Conservation (phyloP, 2,888 invertebrate species). For the Synanthedon formicaeformis region DNA sequence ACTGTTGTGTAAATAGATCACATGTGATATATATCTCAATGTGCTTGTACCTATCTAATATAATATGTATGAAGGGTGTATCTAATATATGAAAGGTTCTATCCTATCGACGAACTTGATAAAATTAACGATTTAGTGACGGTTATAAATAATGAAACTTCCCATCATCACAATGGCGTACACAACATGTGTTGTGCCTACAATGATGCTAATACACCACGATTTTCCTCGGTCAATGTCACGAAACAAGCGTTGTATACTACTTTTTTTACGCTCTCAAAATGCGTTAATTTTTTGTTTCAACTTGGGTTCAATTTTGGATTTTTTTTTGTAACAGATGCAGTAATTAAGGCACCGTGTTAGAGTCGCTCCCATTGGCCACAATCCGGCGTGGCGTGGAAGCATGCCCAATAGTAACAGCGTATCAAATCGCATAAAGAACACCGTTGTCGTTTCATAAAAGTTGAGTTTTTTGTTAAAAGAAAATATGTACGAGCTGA, state of each 20-base stretch:
- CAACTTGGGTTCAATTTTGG: slow-evolving; percentile 6
- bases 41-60: too few relatives aligned
- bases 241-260: slow-evolving; percentile 16
- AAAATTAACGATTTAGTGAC: slow-evolving; percentile 17
- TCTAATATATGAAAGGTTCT: too few relatives aligned
- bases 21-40: too few relatives aligned
- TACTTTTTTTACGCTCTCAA: slow-evolving; percentile 19
- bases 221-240: slow-evolving; percentile 47
- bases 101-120: not conserved
- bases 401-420: slow-evolving; percentile 32
- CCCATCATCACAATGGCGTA: slow-evolving; percentile 5
- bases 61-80: too few relatives aligned
- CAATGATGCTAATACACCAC: slow-evolving; percentile 41
- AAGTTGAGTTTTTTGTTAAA: slow-evolving; percentile 30
- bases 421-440: slow-evolving; percentile 40
- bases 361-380: slow-evolving; percentile 37
- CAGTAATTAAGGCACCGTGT: slow-evolving; percentile 40
- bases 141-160: slow-evolving; percentile 8
- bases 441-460: slow-evolving; percentile 29
- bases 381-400: slow-evolving; percentile 22
- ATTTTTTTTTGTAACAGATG: slow-evolving; percentile 8
- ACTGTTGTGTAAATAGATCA: too few relatives aligned
- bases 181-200: slow-evolving; percentile 16
- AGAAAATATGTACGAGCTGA: slow-evolving; percentile 23
- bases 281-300: slow-evolving; percentile 29